Evolutionary conservation across 2,113 vertebrate genomes (phyloP), one percentile per base, ranked within the genome.

Genomic region (Hypomesus transpacificus): DNA sequence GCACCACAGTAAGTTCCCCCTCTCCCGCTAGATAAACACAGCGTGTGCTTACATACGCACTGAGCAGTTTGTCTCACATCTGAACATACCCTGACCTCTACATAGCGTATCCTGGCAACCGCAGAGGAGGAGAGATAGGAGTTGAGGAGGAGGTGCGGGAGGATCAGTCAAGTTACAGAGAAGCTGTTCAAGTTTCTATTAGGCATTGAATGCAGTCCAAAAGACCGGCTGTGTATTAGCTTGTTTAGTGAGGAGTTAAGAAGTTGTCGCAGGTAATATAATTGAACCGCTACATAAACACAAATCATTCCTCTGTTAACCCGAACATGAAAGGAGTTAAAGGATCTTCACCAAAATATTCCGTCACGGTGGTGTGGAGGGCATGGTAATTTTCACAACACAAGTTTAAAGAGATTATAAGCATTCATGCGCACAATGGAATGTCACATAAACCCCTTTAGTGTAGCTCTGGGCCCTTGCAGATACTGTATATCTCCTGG

Each of bases 191-290:
- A 5, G 16, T 63, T 31, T 26, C 21, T 39, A 50, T 66, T 51
- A 66, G 39, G 21, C 46, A 20, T 21, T 51, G n/a, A 14, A 28
- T 24, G 61, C 17, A 46, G 14, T 52, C 51, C 9, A 66, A 66
- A 66, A 51, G 46, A 13, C 4, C 14, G 21, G 39, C 64, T 34
- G 52, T 22, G 62, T 66, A 61, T 68, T 68, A 51, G 28, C 57
- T 8, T 34, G 54, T 54, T 71, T 75, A 62, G 65, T 62, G 22
- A 67, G 56, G 66, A 68, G 72, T 65, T 60, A 17, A 21, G 54
- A 24, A 65, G 67, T 28, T 0, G 17, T 64, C 39, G 20, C 26
- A 20, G 16, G 14, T 56, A 53, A 24, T 62, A 34, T 62, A 51
- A 46, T 17, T 75, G 66, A 67, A 46, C 66, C 46, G 31, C 3